Conservation (phyloP, 2,888 invertebrate species). For the Cosmia trapezina region DNA sequence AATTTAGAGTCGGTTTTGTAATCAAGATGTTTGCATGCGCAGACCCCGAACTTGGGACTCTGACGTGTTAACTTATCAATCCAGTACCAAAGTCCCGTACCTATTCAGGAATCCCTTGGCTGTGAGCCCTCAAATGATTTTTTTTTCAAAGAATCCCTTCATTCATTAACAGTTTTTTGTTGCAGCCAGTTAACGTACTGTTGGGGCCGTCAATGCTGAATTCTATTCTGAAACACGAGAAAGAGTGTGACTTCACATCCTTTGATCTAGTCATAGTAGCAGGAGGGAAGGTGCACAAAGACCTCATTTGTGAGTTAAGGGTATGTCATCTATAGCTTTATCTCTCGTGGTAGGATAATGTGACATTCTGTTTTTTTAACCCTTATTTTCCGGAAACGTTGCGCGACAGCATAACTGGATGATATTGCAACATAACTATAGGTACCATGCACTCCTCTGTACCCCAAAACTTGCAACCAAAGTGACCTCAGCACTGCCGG, state of each 20-base stretch:
- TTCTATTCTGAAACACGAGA: slow-evolving; percentile 70
- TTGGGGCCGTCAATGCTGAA: slow-evolving; percentile 68
- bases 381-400: background rate
- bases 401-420: background rate
- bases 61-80: background rate
- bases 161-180: slow-evolving; percentile 25
- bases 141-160: background rate
- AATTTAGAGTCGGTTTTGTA: background rate
- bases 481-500: background rate
- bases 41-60: background rate
- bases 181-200: slow-evolving; percentile 74
- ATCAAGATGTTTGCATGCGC: background rate
- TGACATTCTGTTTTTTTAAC: background rate
- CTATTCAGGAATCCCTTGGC: background rate
- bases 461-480: background rate
- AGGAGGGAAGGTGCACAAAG: slow-evolving; percentile 75
- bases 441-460: background rate
- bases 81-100: background rate
- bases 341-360: background rate
- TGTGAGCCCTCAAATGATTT: background rate
- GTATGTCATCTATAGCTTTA: slow-evolving; percentile 61
- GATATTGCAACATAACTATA: background rate
- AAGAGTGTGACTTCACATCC: slow-evolving; percentile 77
- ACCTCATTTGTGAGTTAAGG: slow-evolving; percentile 69
- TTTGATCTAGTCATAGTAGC: slow-evolving; percentile 71